A percentile compares a stretch with the other conserved stretches of the same genome.
phyloP scores from a whole-genome alignment of 2,888 invertebrate genomes.

The Hesperia comma region DNA sequence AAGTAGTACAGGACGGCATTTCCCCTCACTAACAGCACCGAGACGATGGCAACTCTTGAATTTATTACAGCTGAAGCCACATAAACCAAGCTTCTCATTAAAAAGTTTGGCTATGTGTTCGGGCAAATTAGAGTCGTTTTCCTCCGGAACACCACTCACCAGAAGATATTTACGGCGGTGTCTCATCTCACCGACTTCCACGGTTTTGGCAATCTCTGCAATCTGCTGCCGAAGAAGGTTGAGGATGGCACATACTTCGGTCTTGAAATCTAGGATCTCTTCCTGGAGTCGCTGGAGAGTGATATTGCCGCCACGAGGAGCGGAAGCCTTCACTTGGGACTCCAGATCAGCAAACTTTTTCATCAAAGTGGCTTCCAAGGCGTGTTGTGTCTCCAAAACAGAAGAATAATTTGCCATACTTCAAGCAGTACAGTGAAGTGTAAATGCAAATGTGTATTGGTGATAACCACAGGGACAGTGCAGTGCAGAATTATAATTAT shows the following conservation, averaged over 20 bases:
- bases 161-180: not conserved
- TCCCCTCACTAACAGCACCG: not conserved
- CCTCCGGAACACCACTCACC: not conserved
- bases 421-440: too few species aligned
- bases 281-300: not conserved
- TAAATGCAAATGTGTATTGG: too few species aligned
- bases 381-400: slow-evolving; percentile 6
- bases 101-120: not conserved
- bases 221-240: not conserved
- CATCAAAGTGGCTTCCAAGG: not conserved
- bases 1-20: not conserved
- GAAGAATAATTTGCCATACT: too few species aligned
- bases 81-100: not conserved
- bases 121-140: not conserved
- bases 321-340: not conserved
- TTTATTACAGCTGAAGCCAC: not conserved
- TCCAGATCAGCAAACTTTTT: slow-evolving; percentile 4
- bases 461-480: too few species aligned
- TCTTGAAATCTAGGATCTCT: not conserved
- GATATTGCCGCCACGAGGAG: not conserved
- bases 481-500: too few species aligned
- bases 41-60: not conserved
- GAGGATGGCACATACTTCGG: not conserved
- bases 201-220: not conserved
- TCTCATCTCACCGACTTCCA: not conserved